Conservation (phyloP, 2,113 vertebrate species). For the Scomber japonicus region DNA sequence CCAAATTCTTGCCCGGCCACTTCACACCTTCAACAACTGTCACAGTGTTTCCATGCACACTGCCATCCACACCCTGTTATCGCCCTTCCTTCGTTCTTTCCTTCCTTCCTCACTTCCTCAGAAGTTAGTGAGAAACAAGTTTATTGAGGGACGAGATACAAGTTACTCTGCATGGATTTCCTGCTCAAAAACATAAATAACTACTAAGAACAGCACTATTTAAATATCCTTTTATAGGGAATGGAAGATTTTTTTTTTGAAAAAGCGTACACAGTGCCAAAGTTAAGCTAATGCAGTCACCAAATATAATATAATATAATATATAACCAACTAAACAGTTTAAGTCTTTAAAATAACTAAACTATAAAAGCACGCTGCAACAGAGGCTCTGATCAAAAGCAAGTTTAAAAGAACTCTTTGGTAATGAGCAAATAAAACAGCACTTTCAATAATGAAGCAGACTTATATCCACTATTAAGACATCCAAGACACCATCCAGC, state of each 20-base stretch:
- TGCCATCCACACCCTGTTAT: constrained; percentile 29
- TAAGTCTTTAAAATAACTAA: too few relatives aligned
- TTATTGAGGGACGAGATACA: neutral
- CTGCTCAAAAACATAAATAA: neutral
- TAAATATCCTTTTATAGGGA: neutral
- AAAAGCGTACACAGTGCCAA: too few relatives aligned
- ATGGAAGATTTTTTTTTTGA: too few relatives aligned
- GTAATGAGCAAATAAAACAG: too few relatives aligned
- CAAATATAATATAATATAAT: too few relatives aligned
- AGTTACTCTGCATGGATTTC: constrained; percentile 6
- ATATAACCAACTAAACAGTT: too few relatives aligned
- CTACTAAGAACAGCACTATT: neutral
- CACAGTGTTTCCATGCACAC: neutral
- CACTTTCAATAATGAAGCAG: too few relatives aligned
- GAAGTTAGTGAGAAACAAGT: constrained; percentile 25
- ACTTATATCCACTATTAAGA: too few relatives aligned
- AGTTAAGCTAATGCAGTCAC: too few relatives aligned
- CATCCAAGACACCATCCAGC: neutral
- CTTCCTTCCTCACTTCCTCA: constrained; percentile 1
- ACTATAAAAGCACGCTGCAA: too few relatives aligned
- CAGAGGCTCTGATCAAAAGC: too few relatives aligned
- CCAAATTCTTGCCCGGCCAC: constrained; percentile 11
- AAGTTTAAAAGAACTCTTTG: too few relatives aligned
- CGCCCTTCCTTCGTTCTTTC: neutral
- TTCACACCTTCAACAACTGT: constrained; percentile 2